Conservation (phyloP, 92 coral and sea anemone genomes). For the Epizoanthus fatuus region DNA sequence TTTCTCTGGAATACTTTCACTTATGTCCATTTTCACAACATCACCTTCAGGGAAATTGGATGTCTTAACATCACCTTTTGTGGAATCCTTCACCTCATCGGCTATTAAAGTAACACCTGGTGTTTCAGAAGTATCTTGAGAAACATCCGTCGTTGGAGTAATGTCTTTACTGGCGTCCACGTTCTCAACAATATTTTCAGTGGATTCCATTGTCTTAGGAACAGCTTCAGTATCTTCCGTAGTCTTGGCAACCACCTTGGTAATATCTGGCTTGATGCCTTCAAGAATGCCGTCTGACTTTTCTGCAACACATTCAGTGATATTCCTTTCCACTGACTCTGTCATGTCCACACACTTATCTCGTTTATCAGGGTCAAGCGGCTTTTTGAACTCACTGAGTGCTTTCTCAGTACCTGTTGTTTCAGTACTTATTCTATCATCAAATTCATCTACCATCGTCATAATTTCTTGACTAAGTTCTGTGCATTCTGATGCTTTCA, state of each 20-base stretch:
- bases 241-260: background rate
- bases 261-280: background rate
- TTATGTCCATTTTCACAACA: background rate
- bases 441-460: background rate
- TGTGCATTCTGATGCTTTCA: background rate
- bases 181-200: background rate
- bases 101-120: background rate
- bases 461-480: slow-evolving; percentile 23
- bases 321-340: background rate
- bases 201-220: background rate
- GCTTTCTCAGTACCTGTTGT: background rate
- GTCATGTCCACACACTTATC: background rate
- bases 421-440: background rate
- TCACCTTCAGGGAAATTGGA: background rate
- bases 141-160: background rate
- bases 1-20: slow-evolving; percentile 10
- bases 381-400: slow-evolving; percentile 11
- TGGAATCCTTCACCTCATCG: slow-evolving; percentile 1
- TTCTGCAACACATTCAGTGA: background rate
- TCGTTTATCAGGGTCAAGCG: background rate
- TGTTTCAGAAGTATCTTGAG: background rate
- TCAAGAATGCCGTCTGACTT: background rate
- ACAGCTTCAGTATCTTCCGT: background rate
- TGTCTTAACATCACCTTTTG: slow-evolving; percentile 1
- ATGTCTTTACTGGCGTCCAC: background rate